Evolutionary conservation across 2,797 vertebrate genomes (phyloP).

Genomic region (Myripristis jacobus): DNA sequence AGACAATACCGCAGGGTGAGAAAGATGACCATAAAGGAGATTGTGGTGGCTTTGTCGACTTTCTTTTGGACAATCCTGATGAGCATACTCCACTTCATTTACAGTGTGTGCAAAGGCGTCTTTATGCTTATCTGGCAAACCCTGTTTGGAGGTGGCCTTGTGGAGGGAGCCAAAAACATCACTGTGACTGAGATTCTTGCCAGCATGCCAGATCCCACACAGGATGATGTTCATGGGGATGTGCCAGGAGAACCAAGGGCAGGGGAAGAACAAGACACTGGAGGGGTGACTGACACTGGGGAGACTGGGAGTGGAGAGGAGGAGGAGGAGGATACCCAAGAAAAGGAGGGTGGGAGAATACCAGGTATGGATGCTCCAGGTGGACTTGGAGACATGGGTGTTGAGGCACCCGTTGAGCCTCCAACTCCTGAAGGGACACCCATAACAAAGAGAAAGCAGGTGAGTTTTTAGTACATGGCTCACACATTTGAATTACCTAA

Average conservation of each 20-base stretch:
- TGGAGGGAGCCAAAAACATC: constrained; percentile 93
- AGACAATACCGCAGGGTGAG: constrained; percentile 85
- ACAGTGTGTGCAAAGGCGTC: constrained; percentile 87
- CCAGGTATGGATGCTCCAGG: constrained; percentile 86
- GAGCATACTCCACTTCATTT: constrained; percentile 85
- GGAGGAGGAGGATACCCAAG: constrained; percentile 83
- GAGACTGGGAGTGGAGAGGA: constrained; percentile 86
- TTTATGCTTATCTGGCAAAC: constrained; percentile 90
- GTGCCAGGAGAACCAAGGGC: constrained; percentile 79
- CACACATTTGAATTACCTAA: background rate
- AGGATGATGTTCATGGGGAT: constrained; percentile 94
- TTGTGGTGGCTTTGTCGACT: constrained; percentile 80
- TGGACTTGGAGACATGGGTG: constrained; percentile 94
- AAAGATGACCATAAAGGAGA: constrained; percentile 88
- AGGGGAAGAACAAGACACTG: constrained; percentile 83
- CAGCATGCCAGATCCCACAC: constrained; percentile 95
- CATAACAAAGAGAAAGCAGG: constrained; percentile 89
- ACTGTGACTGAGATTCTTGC: constrained; percentile 92
- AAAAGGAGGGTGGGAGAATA: constrained; percentile 86
- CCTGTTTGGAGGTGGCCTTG: constrained; percentile 91
- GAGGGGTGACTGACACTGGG: constrained; percentile 79
- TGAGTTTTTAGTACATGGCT: constrained; percentile 36
- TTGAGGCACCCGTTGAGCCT: constrained; percentile 88
- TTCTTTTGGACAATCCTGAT: constrained; percentile 84
- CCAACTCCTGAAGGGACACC: constrained; percentile 94